phyloP scores from a whole-genome alignment of 2,888 invertebrate genomes.

The Tillus elongatus region DNA sequence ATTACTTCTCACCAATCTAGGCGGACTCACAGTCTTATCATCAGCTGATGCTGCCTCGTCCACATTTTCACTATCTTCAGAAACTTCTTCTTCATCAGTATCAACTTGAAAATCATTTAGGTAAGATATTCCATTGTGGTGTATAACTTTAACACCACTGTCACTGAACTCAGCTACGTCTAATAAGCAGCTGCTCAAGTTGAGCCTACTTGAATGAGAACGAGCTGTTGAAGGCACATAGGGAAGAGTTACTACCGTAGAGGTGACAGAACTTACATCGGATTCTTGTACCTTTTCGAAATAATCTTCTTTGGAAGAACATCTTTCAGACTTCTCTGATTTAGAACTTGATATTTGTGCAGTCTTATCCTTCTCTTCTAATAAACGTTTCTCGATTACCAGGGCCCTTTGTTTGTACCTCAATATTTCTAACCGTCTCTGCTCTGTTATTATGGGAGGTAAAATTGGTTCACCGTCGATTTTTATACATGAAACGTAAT shows the following conservation, averaged over 20 bases:
- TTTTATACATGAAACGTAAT: constrained; percentile 64
- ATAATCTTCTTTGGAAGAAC: too few species aligned
- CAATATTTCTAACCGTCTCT: constrained; percentile 55
- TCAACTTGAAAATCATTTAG: background rate
- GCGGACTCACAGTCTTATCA: constrained; percentile 19
- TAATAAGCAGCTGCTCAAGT: constrained; percentile 30
- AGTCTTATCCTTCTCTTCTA: too few species aligned
- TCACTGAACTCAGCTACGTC: constrained; percentile 30
- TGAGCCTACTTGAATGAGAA: too few species aligned
- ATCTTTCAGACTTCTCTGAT: too few species aligned
- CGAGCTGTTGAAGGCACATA: too few species aligned
- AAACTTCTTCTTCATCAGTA: constrained; percentile 1
- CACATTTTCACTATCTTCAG: background rate
- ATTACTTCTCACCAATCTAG: constrained; percentile 56
- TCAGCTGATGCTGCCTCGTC: background rate
- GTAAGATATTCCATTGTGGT: constrained; percentile 8
- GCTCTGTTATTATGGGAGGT: constrained; percentile 64
- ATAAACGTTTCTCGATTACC: constrained; percentile 55
- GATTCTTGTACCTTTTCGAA: too few species aligned
- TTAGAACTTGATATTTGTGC: too few species aligned
- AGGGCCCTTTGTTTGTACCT: constrained; percentile 58
- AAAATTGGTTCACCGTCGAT: constrained; percentile 64
- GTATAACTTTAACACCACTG: constrained; percentile 24
- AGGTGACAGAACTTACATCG: too few species aligned
- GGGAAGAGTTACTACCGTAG: too few species aligned